Evolutionary conservation across 2,797 vertebrate species (phyloP), one percentile per base, ranked within the genome.

Genomic region (Mallotus villosus): DNA sequence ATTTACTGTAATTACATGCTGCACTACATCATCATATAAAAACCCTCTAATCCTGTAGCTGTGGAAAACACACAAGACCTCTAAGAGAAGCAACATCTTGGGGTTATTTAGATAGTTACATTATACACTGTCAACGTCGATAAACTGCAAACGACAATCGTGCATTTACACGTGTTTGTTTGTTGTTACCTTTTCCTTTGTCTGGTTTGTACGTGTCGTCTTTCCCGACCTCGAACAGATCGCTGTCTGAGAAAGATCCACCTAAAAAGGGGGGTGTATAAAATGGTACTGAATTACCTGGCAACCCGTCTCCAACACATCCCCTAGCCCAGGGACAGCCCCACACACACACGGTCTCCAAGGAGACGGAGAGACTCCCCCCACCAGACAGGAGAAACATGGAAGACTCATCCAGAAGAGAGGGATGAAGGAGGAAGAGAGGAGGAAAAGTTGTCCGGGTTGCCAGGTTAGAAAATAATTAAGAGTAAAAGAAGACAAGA

Each of bases 151-250:
- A 37, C n/a, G n/a, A 57, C n/a, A 22, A 24, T 9, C 17, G 22
- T 37, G 57, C 16, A 64, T 62, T 22, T 55, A 9, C 27, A 34
- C 6, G 14, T 46, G 53, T 21, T 34, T 24, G 25, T 60, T 8
- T 3, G n/a, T 6, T 27, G 27, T 71, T 86, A 97, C 95, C 95
- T 92, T 93, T 97, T 72, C 93, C 95, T 84, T 94, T 94, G 78
- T 97, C 97, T 0, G 97, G 96, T 29, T 87, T 93, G 88, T 97
- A 97, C 19, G 41, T 73, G 0, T 80, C 75, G 0, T 90, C 92
- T 0, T 88, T 84, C 5, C 88, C 0, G 0, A 96, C 11, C 3
- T 86, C 74, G 0, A 5, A 0, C 59, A 99, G 90, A 74, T 98
- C 97, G 0, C 80, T 72, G 0, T 99, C 94, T 1, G 94, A 90